Evolutionary conservation across 2,888 invertebrate genomes (phyloP), one percentile per base, ranked within the genome.

Genomic region (Nezara viridula): DNA sequence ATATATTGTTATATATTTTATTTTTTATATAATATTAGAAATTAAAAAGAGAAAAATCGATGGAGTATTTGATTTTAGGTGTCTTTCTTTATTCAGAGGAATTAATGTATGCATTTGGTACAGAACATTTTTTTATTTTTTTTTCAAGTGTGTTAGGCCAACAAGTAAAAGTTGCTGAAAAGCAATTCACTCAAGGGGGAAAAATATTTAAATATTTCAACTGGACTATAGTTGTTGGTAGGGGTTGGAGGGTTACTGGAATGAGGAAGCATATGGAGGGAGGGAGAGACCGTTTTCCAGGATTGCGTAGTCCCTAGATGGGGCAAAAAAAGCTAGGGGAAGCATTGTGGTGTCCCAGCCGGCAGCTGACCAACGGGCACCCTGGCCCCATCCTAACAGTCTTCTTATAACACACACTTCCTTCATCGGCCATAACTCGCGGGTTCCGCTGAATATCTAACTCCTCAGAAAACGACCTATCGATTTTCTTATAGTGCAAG

Each of bases 291-390:
- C 86, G 40, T 50, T 86, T 86, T 86, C 86, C 86, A 52, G 40
- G 86, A 86, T 86, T 86, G 86, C 86, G 86, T 86, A 86, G 86
- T 52, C 50, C 50, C 86, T 55, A 32, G 50, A 32, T 81, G 52
- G 55, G 86, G 86, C 86, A 86, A 86, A 86, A 86, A 86, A 86
- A 27, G 52, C 86, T 40, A 86, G 86, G 50, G 86, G 86, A 52
- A 40, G 52, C 86, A 86, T 86, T 86, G 86, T 86, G 86, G 86
- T 81, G 81, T 66, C 66, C 66, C 66, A 44, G 40, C 55, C 86
- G 49, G 86, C 86, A 86, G 86, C 86, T 86, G 86, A 86, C 86
- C 86, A 86, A 55, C 52, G 86, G 86, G 32, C 55, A 50, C 86
- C 86, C 40, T 44, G 7, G 81, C 24, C 44, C 44, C 77, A 40